Base-by-base conservation (phyloP, 2,797 vertebrate species). In the Crocidura indochinensis region DNA sequence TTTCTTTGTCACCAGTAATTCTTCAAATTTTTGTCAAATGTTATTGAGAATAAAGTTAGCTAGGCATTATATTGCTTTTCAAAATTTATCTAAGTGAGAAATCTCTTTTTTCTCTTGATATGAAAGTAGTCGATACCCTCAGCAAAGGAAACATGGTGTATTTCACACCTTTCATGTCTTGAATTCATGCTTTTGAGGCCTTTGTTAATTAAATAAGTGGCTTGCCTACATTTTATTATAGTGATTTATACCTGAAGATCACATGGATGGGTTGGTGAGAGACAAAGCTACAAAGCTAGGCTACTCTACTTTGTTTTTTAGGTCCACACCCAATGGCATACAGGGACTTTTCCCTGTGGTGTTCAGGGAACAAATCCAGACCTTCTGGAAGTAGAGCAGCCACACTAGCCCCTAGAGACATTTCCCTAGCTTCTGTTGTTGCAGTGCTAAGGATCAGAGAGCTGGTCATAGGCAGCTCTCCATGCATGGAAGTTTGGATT, bases 11-110 rank as follows among this genome's bases (percentile, higher is more conserved):
- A 82, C 72, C 62, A 67, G 82, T 92, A 81, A 76, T 88, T 92
- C 93, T 92, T 84, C 84, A 91, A 76, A 94, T 87, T 80, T 81
- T 84, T 92, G 72, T 85, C 81, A 93, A 93, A 91, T 82, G 72
- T 94, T 65, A 91, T 64, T 68, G 84, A 64, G 26, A 91, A 44
- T 82, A 67, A 92, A 87, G 71, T 81, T 93, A 91, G 38, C 84
- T 71, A 87, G 84, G 51, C 78, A 94, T 96, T 91, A 88, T 93
- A 94, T 95, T 85, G 67, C 76, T 53, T 44, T 51, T 67, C 64
- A 80, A 93, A 72, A 44, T 72, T 46, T 83, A 81, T 84, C 84
- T 94, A 84, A 84, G 53, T 93, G 71, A 94, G 93, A 88, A 71
- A n/a, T 81, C 27, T 92, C 60, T 46, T 92, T 88, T 53, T 29